These are phyloP conservation scores for Macrosteles quadrilineatus DNA, from an alignment of 1,140 invertebrate species.

Conservation along the genomic window DNA sequence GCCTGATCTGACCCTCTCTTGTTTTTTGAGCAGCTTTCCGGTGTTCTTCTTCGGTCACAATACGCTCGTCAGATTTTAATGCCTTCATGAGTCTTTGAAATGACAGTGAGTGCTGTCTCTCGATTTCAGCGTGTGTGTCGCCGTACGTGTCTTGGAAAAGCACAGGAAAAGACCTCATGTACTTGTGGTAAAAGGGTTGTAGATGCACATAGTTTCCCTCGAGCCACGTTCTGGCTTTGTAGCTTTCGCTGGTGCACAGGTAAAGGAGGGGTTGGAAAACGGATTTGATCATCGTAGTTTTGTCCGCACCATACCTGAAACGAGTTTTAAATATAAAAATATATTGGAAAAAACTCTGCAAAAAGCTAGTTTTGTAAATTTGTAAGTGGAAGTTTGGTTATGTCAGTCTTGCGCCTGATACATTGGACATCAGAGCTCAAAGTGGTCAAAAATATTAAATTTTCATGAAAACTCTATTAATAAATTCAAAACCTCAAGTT, in stretches of 20 bases:
- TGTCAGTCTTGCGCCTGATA: too few relatives aligned
- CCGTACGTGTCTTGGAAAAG: not conserved
- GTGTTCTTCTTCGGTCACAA: constrained; percentile 16
- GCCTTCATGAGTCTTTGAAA: constrained; percentile 20
- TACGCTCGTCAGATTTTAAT: not conserved
- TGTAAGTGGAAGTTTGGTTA: too few relatives aligned
- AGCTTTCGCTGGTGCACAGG: constrained; percentile 15
- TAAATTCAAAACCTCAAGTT: too few relatives aligned
- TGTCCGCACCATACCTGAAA: constrained; percentile 5
- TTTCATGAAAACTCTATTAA: too few relatives aligned
- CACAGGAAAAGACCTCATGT: not conserved
- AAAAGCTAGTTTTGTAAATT: too few relatives aligned
- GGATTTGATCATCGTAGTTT: not conserved
- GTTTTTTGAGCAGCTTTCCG: not conserved
- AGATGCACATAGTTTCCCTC: not conserved
- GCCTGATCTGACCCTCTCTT: not conserved
- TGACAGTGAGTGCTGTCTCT: not conserved
- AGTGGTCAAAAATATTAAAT: too few relatives aligned
- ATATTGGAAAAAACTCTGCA: too few relatives aligned
- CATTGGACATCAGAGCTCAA: too few relatives aligned
- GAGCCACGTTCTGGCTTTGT: constrained; percentile 5
- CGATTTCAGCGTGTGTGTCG: not conserved
- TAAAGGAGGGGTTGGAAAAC: not conserved
- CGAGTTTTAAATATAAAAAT: too few relatives aligned
- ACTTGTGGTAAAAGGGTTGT: constrained; percentile 10